Evolutionary conservation across 2,113 vertebrate genomes (phyloP).

Genomic region (Cryptomyrus ogoouensis): DNA sequence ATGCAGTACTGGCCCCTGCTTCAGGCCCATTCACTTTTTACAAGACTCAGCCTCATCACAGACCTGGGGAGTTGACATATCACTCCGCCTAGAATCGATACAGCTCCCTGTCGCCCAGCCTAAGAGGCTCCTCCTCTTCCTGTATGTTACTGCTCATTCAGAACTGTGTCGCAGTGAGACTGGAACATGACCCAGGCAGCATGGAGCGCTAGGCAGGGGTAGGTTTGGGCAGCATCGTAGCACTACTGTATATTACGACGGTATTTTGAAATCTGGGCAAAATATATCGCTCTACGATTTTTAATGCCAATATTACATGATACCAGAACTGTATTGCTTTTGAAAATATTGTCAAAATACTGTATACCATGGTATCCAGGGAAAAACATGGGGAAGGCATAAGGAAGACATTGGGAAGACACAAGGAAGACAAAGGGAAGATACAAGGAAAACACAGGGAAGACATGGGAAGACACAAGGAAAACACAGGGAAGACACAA

Average conservation of each 20-base stretch:
- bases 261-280: neutral
- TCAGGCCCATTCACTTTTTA: neutral
- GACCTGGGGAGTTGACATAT: neutral
- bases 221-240: neutral
- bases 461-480: too few species aligned
- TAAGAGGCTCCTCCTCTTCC: neutral
- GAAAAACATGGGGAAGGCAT: too few species aligned
- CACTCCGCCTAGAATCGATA: neutral
- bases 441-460: too few species aligned
- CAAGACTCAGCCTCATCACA: neutral
- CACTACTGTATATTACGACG: neutral
- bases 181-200: neutral
- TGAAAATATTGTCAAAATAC: neutral
- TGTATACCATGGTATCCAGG: neutral
- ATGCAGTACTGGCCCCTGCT: too few species aligned
- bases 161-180: neutral
- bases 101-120: neutral
- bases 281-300: neutral
- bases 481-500: accelerated
- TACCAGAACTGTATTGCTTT: neutral
- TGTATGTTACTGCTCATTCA: neutral
- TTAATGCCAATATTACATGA: neutral
- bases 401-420: too few species aligned
- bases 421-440: too few species aligned
- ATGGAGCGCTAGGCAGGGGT: neutral